Conservation (phyloP, 1,140 invertebrate species). For the Pygmarrhopalites habei region DNA sequence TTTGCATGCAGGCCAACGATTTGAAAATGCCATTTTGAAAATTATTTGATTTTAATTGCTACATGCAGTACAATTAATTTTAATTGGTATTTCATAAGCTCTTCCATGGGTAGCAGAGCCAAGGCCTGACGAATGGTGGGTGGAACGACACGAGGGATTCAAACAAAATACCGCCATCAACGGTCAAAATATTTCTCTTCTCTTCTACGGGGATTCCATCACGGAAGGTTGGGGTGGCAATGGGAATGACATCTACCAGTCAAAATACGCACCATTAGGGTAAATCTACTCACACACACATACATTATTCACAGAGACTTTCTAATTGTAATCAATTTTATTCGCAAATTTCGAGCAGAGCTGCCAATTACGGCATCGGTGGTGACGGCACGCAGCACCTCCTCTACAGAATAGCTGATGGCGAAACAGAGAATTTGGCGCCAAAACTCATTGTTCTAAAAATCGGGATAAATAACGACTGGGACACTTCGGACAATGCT, state of each 20-base stretch:
- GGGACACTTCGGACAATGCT: slow-evolving; percentile 1
- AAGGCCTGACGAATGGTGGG: slow-evolving; percentile 17
- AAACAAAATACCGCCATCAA: slow-evolving; percentile 9
- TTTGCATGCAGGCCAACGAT: no score
- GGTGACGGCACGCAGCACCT: slow-evolving; percentile 54
- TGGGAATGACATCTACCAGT: slow-evolving; percentile 15
- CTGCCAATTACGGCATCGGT: slow-evolving; percentile 53
- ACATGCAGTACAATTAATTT: neutral
- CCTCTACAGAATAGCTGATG: slow-evolving; percentile 53
- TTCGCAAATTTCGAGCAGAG: no score
- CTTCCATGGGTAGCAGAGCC: slow-evolving; percentile 20
- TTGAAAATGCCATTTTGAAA: neutral
- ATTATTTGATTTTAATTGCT: neutral
- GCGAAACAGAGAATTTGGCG: slow-evolving; percentile 47
- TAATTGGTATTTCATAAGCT: slow-evolving; percentile 2
- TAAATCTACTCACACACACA: no score
- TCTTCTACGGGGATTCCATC: slow-evolving; percentile 30
- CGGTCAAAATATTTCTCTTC: slow-evolving; percentile 3
- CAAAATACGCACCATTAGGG: slow-evolving; percentile 30
- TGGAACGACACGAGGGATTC: slow-evolving; percentile 9
- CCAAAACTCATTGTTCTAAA: slow-evolving; percentile 46
- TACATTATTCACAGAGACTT: no score
- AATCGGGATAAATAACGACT: slow-evolving; percentile 29
- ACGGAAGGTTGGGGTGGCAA: slow-evolving; percentile 18
- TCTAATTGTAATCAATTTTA: no score